Conservation (phyloP, 2,888 invertebrate genomes). For the Cancer borealis region DNA sequence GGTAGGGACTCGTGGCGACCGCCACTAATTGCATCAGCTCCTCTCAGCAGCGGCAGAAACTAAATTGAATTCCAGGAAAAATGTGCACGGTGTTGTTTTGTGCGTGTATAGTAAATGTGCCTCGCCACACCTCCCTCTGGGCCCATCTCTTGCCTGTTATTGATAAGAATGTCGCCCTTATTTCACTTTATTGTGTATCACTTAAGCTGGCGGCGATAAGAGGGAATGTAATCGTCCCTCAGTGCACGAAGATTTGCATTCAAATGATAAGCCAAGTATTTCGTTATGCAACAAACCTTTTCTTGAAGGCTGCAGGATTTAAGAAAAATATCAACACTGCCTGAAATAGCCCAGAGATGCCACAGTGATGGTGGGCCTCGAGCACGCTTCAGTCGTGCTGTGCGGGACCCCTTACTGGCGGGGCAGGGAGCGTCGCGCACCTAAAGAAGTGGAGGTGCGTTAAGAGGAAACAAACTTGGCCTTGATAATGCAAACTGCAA, state of each 20-base stretch:
- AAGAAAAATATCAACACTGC: neutral
- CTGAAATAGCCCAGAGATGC: neutral
- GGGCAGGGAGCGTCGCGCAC: neutral
- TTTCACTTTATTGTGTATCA: neutral
- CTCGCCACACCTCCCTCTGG: neutral
- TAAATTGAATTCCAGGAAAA: conserved; percentile 27
- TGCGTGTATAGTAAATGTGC: neutral
- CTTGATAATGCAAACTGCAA: conserved; percentile 5
- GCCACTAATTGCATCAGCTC: conserved; percentile 3
- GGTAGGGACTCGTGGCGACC: neutral
- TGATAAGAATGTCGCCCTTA: conserved; percentile 4
- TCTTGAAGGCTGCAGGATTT: neutral
- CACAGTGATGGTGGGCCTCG: neutral
- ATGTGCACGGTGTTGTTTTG: neutral
- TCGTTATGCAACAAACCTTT: neutral
- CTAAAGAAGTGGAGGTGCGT: neutral
- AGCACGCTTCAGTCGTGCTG: neutral
- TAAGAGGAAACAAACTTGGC: neutral
- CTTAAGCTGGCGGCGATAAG: neutral
- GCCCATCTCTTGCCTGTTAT: neutral
- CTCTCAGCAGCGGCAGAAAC: conserved; percentile 4
- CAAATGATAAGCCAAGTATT: conserved; percentile 13
- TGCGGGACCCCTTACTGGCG: neutral
- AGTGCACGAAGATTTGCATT: neutral
- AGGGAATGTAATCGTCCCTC: neutral